phyloP scores from a whole-genome alignment of 2,888 invertebrate species.

The Nudaria mundana region DNA sequence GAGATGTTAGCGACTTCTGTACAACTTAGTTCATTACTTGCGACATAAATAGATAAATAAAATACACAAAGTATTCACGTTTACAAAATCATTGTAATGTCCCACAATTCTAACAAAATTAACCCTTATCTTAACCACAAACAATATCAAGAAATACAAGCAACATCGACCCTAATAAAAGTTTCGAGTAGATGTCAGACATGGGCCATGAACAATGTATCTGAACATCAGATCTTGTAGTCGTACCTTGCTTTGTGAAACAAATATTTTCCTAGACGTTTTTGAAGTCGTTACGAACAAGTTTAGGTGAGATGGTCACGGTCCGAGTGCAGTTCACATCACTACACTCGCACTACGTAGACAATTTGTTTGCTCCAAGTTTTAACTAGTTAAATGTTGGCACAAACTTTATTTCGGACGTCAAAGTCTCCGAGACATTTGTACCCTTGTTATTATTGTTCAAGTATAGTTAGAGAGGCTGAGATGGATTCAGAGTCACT shows the following conservation, averaged over 20 bases:
- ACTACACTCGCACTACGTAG: slow-evolving; percentile 60
- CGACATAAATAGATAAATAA: too few relatives aligned
- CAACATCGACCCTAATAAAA: slow-evolving; percentile 25
- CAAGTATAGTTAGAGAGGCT: slow-evolving; percentile 46
- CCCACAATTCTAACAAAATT: too few relatives aligned
- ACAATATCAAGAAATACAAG: slow-evolving; percentile 6
- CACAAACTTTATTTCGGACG: slow-evolving; percentile 66
- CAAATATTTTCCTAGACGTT: slow-evolving; percentile 52
- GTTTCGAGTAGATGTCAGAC: slow-evolving; percentile 6
- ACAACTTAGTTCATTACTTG: too few relatives aligned
- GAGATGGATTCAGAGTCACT: too few relatives aligned
- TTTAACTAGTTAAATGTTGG: slow-evolving; percentile 79
- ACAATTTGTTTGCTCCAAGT: slow-evolving; percentile 71
- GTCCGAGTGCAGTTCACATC: slow-evolving; percentile 52
- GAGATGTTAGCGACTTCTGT: too few relatives aligned
- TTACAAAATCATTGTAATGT: too few relatives aligned
- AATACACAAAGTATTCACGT: too few relatives aligned
- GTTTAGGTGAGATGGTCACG: slow-evolving; percentile 40
- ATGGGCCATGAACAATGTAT: slow-evolving; percentile 22
- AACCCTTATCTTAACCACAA: not conserved
- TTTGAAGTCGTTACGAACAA: slow-evolving; percentile 54
- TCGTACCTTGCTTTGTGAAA: slow-evolving; percentile 36
- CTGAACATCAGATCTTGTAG: slow-evolving; percentile 29
- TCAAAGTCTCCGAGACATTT: slow-evolving; percentile 59
- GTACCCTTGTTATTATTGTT: slow-evolving; percentile 63